phyloP scores from a whole-genome alignment of 2,797 vertebrate species.

The Pristis pectinata region DNA sequence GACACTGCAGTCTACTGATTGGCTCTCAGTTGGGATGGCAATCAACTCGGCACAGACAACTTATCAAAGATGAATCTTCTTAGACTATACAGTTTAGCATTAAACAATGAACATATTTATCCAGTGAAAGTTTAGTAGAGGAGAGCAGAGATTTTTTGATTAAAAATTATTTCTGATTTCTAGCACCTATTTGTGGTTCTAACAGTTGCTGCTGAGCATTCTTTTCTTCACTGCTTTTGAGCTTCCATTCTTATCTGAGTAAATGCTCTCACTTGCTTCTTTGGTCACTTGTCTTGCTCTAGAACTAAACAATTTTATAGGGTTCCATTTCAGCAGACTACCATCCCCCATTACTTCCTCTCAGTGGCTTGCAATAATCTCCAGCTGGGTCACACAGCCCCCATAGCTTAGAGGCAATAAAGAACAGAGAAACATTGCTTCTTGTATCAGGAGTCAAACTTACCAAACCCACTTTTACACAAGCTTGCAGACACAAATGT shows the following conservation, averaged over 20 bases:
- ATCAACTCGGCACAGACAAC: neutral
- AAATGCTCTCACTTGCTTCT: neutral
- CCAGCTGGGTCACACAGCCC: slow-evolving; percentile 12
- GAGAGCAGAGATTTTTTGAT: neutral
- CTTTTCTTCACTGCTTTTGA: neutral
- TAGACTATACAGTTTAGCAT: neutral
- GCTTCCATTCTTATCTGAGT: neutral
- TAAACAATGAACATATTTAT: neutral
- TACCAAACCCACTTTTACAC: neutral
- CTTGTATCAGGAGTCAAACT: neutral
- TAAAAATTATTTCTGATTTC: too few relatives aligned
- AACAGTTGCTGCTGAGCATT: neutral
- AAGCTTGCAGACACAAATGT: neutral
- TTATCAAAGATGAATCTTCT: neutral
- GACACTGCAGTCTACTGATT: neutral
- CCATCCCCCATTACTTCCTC: slow-evolving; percentile 17
- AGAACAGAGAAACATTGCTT: neutral
- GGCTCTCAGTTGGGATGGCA: neutral
- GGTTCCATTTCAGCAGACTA: neutral
- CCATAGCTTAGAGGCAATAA: slow-evolving; percentile 30
- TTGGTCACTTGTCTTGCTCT: neutral
- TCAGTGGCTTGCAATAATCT: slow-evolving; percentile 29
- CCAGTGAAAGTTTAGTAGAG: neutral
- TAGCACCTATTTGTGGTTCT: neutral
- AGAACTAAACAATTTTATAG: neutral